A percentile compares a stretch with the other conserved stretches of the same genome.
Conservation (phyloP, 2,888 invertebrate genomes). For the Cheilosia impressa region DNA sequence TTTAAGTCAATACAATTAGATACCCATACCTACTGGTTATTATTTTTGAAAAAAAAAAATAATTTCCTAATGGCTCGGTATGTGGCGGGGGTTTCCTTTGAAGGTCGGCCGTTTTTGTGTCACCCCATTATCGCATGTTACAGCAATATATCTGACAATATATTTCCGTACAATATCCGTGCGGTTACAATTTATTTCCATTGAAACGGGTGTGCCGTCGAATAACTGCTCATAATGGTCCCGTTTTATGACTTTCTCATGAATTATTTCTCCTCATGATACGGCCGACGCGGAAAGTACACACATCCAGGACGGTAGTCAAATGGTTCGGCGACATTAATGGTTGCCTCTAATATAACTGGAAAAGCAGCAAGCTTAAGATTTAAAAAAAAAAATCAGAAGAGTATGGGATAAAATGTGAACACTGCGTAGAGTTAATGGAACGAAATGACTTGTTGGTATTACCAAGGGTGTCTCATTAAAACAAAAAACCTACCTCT, state of each 20-base stretch:
- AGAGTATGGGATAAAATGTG: not conserved
- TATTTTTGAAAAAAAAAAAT: slow-evolving; percentile 67
- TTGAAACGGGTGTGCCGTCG: slow-evolving; percentile 59
- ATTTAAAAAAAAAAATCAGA: not conserved
- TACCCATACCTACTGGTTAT: slow-evolving; percentile 21
- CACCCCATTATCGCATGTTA: slow-evolving; percentile 61
- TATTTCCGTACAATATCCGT: slow-evolving; percentile 65
- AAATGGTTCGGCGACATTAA: slow-evolving; percentile 29
- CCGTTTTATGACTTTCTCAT: slow-evolving; percentile 60
- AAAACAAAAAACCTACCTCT: too few species aligned
- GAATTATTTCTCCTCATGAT: slow-evolving; percentile 63
- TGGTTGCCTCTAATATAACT: slow-evolving; percentile 46
- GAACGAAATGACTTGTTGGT: too few species aligned
- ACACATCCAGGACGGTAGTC: slow-evolving; percentile 45
- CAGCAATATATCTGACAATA: slow-evolving; percentile 63
- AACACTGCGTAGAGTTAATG: not conserved
- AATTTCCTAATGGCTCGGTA: slow-evolving; percentile 58
- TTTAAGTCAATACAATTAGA: slow-evolving; percentile 61
- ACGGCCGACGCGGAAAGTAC: slow-evolving; percentile 18
- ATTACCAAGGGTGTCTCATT: too few species aligned
- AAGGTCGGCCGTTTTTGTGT: slow-evolving; percentile 29
- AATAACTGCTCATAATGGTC: slow-evolving; percentile 70
- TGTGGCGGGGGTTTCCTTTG: slow-evolving; percentile 7
- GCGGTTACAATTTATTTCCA: slow-evolving; percentile 63
- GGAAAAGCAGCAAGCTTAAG: not conserved